Conservation (phyloP, 37 sponge, comb jelly and placozoan species). For the Aphrocallistes beatrix region DNA sequence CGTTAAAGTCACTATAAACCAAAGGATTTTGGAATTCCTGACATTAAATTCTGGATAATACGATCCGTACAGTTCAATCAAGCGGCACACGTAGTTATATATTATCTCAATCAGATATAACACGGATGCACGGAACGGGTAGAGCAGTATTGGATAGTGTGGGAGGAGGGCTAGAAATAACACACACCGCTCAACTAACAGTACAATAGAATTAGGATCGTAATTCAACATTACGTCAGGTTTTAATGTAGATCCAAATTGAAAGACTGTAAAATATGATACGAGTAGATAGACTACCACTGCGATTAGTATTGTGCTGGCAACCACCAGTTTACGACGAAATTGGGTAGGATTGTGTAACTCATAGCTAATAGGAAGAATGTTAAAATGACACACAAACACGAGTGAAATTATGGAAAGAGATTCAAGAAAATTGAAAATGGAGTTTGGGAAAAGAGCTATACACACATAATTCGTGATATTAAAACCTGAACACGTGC, state of each 20-base stretch:
- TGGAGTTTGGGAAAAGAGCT: not conserved
- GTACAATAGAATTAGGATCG: slow-evolving; percentile 21
- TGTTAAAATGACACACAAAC: slow-evolving; percentile 66
- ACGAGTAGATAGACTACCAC: slow-evolving; percentile 43
- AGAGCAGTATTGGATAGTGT: slow-evolving; percentile 54
- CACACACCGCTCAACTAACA: slow-evolving; percentile 36
- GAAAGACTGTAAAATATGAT: slow-evolving; percentile 15
- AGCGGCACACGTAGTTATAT: not conserved
- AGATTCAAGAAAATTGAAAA: not conserved
- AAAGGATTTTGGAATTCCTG: slow-evolving; percentile 27
- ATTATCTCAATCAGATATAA: slow-evolving; percentile 23
- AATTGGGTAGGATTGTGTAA: slow-evolving; percentile 26
- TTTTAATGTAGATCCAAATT: slow-evolving; percentile 31
- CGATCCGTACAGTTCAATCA: not conserved
- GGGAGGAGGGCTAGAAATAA: slow-evolving; percentile 52
- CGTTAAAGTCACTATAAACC: slow-evolving; percentile 46
- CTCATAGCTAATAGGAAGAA: slow-evolving; percentile 54
- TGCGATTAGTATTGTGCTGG: slow-evolving; percentile 29
- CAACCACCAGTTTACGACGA: slow-evolving; percentile 21
- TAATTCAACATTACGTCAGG: slow-evolving; percentile 45
- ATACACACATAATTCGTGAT: not conserved
- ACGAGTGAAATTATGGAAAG: slow-evolving; percentile 1
- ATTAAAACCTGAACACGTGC: not conserved
- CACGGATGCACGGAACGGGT: slow-evolving; percentile 44
- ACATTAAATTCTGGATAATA: not conserved